These are phyloP conservation scores for Epinephelus lanceolatus DNA, from an alignment of 2,113 vertebrate genomes.

Conservation along the genomic window DNA sequence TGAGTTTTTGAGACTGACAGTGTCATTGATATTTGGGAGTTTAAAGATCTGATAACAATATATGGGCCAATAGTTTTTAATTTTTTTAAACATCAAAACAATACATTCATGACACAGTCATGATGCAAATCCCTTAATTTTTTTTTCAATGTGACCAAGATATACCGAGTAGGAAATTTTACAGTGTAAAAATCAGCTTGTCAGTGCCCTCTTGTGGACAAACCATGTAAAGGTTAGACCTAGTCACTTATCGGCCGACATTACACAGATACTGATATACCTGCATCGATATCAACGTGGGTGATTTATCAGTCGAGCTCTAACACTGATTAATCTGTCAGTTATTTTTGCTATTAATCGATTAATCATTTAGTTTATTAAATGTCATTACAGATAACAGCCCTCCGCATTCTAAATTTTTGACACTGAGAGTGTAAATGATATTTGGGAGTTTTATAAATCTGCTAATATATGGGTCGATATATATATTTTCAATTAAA, in stretches of 20 bases:
- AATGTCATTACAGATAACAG: background rate
- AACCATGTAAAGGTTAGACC: background rate
- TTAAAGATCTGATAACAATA: too few relatives aligned
- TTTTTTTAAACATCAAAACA: background rate
- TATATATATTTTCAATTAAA: background rate
- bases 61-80: background rate
- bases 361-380: too few relatives aligned
- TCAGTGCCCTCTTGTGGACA: conserved; percentile 14
- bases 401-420: background rate
- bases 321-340: too few relatives aligned
- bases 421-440: background rate
- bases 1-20: background rate
- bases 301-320: too few relatives aligned
- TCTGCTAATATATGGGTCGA: too few relatives aligned
- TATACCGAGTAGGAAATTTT: background rate
- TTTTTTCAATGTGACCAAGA: background rate
- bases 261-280: background rate
- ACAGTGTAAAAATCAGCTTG: background rate
- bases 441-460: too few relatives aligned
- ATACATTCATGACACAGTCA: too few relatives aligned
- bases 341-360: too few relatives aligned
- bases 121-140: too few relatives aligned
- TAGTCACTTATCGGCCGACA: too few relatives aligned
- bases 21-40: too few relatives aligned
- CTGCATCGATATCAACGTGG: too few relatives aligned